Conservation (phyloP, 2,113 vertebrate species). For the Microcebus tavaratra region DNA sequence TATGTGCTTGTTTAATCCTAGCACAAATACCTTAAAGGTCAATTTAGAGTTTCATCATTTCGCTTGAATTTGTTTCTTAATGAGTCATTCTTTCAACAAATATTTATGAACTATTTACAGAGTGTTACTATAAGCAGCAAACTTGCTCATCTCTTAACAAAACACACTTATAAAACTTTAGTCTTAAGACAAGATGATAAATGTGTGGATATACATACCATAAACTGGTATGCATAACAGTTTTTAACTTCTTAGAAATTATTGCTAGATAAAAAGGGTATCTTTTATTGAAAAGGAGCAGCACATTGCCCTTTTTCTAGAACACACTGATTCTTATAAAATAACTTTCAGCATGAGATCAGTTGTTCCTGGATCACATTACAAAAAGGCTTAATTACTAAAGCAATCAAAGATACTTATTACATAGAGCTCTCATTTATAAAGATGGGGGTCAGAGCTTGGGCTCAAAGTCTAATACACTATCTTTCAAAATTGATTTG, state of each 20-base stretch:
- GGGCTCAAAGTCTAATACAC: background rate
- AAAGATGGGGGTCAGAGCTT: background rate
- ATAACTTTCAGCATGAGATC: background rate
- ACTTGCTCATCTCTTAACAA: background rate
- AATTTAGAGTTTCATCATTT: conserved; percentile 54
- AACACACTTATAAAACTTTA: background rate
- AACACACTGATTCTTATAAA: background rate
- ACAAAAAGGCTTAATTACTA: background rate
- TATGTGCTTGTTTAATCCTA: background rate
- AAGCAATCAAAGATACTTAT: background rate
- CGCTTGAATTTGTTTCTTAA: conserved; percentile 40
- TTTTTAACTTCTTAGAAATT: conserved; percentile 20
- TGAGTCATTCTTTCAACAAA: conserved; percentile 63
- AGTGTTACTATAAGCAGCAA: conserved; percentile 45
- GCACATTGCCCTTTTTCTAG: background rate
- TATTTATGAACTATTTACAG: conserved; percentile 54
- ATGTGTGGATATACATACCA: background rate
- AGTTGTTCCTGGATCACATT: background rate
- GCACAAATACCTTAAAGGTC: conserved; percentile 50
- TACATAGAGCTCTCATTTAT: background rate
- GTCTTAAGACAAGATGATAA: background rate
- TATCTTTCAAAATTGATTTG: background rate
- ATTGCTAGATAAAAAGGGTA: background rate
- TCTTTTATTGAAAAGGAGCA: background rate
- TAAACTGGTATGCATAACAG: background rate